phyloP scores from a whole-genome alignment of 2,797 vertebrate genomes.

The Hydrocynus forskahlii region DNA sequence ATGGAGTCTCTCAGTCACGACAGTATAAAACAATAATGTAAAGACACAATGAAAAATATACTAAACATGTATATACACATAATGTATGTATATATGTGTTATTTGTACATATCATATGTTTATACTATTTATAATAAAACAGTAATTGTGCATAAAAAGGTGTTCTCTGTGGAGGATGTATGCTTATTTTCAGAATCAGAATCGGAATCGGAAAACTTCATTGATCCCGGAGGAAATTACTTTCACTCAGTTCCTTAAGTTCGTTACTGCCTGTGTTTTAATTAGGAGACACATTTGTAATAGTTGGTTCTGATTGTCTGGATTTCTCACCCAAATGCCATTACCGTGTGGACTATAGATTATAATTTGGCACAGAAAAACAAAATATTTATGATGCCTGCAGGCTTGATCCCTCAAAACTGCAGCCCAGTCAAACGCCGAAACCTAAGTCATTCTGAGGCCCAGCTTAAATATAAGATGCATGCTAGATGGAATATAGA shows the following conservation, averaged over 20 bases:
- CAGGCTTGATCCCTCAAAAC: constrained; percentile 16
- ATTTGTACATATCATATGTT: too few relatives aligned
- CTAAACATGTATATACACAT: too few relatives aligned
- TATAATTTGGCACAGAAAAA: not conserved
- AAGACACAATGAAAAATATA: too few relatives aligned
- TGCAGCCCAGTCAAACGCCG: constrained; percentile 58
- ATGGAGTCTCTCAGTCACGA: too few relatives aligned
- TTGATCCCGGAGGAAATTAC: too few relatives aligned
- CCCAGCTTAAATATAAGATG: constrained; percentile 67
- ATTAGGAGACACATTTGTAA: not conserved
- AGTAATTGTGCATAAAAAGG: too few relatives aligned
- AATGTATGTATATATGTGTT: too few relatives aligned
- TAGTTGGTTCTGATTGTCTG: not conserved
- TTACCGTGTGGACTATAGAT: not conserved
- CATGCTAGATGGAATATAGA: constrained; percentile 67
- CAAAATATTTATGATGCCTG: not conserved
- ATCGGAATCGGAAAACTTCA: too few relatives aligned
- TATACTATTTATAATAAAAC: not conserved
- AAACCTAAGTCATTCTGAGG: constrained; percentile 67
- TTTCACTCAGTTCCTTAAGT: not conserved
- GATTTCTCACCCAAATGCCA: not conserved
- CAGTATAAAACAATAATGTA: too few relatives aligned
- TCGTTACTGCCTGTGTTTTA: not conserved
- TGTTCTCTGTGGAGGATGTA: too few relatives aligned
- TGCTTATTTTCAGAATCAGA: too few relatives aligned